Base-by-base conservation (phyloP, 2,797 vertebrate genomes). In the Fistularia commersonii region DNA sequence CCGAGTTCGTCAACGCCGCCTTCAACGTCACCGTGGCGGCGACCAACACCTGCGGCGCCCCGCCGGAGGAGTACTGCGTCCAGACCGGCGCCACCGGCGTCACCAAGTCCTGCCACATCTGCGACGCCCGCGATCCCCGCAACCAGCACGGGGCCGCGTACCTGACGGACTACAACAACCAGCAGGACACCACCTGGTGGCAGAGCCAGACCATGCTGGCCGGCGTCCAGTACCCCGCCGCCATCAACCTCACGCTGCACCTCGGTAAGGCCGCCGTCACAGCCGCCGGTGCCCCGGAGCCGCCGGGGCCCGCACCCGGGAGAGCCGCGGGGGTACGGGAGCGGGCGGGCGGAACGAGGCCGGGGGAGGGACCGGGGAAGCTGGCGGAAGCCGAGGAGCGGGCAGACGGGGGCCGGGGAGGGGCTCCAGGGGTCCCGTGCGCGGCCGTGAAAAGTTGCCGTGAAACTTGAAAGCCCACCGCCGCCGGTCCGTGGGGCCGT, bases 131-230 rank as follows among this genome's bases (percentile, higher is more conserved):
- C 11, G 93, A 93, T 85, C 90, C 91, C 31, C 84, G 89, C 80
- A 92, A 93, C 83, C 91, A 90, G 73, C 96, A 98, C 91, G 82
- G 91, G 67, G 89, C 96, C 51, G 90, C 77, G 57, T 94, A 92
- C 89, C 93, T 99, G 83, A 98, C 95, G 76, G 96, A 98, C 89
- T 99, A 98, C 92, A 98, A 98, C 93, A 97, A 92, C 82, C 95
- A 93, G 74, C 94, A 93, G 81, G 95, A 95, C 73, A 92, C 92
- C 84, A 99, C 96, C 89, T 98, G 96, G 96, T 98, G 96, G 96
- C 96, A 99, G 80, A 98, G 96, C 85, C 95, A 95, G 87, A 98
- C 93, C 78, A 99, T 99, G 96, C 87, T 99, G 85, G 93, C 95
- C 1, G 96, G 96, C 43, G 89, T 98, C 86, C 96, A 99, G 92